Evolutionary conservation across 1,140 invertebrate species (phyloP).

Genomic region (Aleiodes sp.): DNA sequence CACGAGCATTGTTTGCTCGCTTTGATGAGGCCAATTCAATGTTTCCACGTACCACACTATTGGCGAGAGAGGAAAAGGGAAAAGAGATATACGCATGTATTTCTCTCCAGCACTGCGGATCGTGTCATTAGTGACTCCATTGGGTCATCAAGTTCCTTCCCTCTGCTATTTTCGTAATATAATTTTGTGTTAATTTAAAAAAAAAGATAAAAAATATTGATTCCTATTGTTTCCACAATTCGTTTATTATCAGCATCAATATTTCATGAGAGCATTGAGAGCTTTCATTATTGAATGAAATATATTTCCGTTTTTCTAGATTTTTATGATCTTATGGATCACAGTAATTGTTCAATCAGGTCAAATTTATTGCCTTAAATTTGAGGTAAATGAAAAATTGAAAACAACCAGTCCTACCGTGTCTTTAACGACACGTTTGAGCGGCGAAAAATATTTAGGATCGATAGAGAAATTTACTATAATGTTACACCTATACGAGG

Average conservation of each 20-base stretch:
- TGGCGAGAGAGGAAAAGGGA: background rate
- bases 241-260: no score
- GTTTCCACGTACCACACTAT: slow-evolving; percentile 20
- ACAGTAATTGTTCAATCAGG: background rate
- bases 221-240: no score
- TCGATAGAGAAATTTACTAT: background rate
- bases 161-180: slow-evolving; percentile 16
- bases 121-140: slow-evolving; percentile 63
- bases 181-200: slow-evolving; percentile 19
- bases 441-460: background rate
- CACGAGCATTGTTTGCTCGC: slow-evolving; percentile 63
- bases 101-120: slow-evolving; percentile 21
- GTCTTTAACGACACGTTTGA: background rate
- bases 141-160: slow-evolving; percentile 24
- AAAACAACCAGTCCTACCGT: background rate
- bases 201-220: slow-evolving; percentile 19
- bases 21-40: slow-evolving; percentile 67
- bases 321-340: no score
- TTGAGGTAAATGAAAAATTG: background rate
- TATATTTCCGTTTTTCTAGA: no score
- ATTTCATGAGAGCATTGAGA: no score
- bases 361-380: background rate
- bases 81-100: slow-evolving; percentile 20
- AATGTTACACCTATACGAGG: background rate
- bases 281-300: no score